Evolutionary conservation across 2,888 invertebrate genomes (phyloP), one percentile per base, ranked within the genome.

Genomic region (Carcina quercana): DNA sequence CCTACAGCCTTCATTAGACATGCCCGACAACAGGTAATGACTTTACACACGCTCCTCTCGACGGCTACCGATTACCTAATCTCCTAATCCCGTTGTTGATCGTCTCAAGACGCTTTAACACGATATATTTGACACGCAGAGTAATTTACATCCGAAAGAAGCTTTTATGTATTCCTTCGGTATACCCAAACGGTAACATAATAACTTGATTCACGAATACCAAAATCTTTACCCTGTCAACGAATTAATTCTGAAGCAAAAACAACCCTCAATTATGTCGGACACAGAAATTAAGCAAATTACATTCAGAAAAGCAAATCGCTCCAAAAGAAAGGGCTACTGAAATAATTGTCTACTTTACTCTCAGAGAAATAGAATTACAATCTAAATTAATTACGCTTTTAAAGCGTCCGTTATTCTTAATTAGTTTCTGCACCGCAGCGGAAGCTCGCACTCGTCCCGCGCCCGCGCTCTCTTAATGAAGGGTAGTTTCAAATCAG

Each of bases 361-460:
- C 73, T 82, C 76, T 62, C 68, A 62, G 74, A 73, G 82, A 83
- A 82, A 83, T 83, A 83, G 82, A 83, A 83, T 83, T 83, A 83
- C 82, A 82, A 82, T 83, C 78, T 83, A 82, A 83, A 83, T 83
- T 82, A 82, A 83, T 83, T 83, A 83, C 79, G 83, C 80, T 76
- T 82, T 82, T 82, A 82, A 83, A 83, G 75, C 82, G 82, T 83
- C 82, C 83, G 83, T 83, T 83, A 82, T 82, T 83, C 82, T 83
- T 83, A 83, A 83, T 83, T 83, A 83, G 83, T 83, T 82, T 80
- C 74, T 78, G 83, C 82, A 80, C 82, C 82, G 80, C 80, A 80
- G 74, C 82, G 80, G 79, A 80, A 78, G 78, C 76, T 64, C 64
- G 49, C 50, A 47, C 50, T 50, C 53, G 58, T 53, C 66, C 59